Percentiles rank a stretch among this genome's conserved stretches.
phyloP scores from a whole-genome alignment of 1,140 invertebrate species.

The Atopsyche davidsoni region DNA sequence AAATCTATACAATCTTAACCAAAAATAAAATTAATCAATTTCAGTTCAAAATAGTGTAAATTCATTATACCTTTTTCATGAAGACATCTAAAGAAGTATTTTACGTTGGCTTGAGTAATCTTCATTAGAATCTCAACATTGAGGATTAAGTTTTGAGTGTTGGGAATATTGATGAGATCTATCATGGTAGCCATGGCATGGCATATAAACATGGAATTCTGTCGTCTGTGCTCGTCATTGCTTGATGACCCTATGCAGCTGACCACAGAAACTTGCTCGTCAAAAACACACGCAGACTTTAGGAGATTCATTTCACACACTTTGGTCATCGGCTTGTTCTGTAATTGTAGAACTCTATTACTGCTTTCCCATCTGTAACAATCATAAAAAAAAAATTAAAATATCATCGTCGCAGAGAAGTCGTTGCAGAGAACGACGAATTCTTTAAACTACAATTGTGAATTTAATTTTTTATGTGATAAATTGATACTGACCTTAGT shows the following conservation, averaged over 20 bases:
- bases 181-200: slow-evolving; percentile 36
- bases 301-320: slow-evolving; percentile 38
- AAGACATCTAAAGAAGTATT: slow-evolving; percentile 71
- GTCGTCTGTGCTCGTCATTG: slow-evolving; percentile 1
- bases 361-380: slow-evolving; percentile 40
- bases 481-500: slow-evolving; percentile 39
- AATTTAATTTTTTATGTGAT: slow-evolving; percentile 16
- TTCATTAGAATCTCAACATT: slow-evolving; percentile 51
- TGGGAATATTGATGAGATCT: slow-evolving; percentile 24
- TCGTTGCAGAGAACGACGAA: no score
- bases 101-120: slow-evolving; percentile 60
- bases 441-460: no score
- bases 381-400: slow-evolving; percentile 4
- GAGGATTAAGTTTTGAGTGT: slow-evolving; percentile 35
- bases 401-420: not conserved
- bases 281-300: slow-evolving; percentile 35
- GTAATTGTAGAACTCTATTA: slow-evolving; percentile 34
- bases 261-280: slow-evolving; percentile 32
- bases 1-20: slow-evolving; percentile 8
- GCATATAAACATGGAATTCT: slow-evolving; percentile 38
- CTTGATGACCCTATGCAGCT: slow-evolving; percentile 10
- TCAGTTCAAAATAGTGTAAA: slow-evolving; percentile 39
- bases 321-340: slow-evolving; percentile 35
- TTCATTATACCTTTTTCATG: slow-evolving; percentile 54
- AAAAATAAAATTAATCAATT: slow-evolving; percentile 2